These are phyloP conservation scores for Invenusta paracnida DNA, from an alignment of 2,888 invertebrate species.

Conservation along the genomic window DNA sequence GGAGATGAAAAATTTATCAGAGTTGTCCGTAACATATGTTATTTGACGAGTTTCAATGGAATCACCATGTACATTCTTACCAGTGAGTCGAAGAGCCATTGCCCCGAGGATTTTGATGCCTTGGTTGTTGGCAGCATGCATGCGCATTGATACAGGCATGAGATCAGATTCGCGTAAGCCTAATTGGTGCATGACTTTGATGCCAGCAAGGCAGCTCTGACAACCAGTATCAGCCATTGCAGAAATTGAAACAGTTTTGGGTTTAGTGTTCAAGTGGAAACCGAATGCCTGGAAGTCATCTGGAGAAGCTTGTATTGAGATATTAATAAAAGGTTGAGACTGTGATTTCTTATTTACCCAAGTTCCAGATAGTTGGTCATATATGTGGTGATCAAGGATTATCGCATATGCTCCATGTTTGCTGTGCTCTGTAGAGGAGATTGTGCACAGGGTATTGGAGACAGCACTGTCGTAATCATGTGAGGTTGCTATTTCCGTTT, in stretches of 20 bases:
- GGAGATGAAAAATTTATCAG: constrained; percentile 49
- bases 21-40: constrained; percentile 49
- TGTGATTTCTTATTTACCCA: not conserved
- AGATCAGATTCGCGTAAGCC: constrained; percentile 46
- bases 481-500: not conserved
- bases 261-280: not conserved
- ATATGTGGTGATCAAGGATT: not conserved
- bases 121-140: constrained; percentile 49
- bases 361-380: constrained; percentile 23
- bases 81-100: constrained; percentile 47
- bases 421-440: not conserved
- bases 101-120: constrained; percentile 50
- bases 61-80: constrained; percentile 34
- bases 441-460: not conserved
- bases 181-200: constrained; percentile 43
- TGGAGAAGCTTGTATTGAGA: not conserved
- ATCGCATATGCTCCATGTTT: not conserved
- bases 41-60: constrained; percentile 48
- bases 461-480: not conserved
- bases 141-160: constrained; percentile 49
- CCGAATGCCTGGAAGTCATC: not conserved
- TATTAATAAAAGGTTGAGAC: not conserved
- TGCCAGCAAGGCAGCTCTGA: constrained; percentile 49
- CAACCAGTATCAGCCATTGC: constrained; percentile 46
- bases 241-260: constrained; percentile 34